These are phyloP conservation scores for Columba guinea DNA, from an alignment of 2,797 vertebrate genomes.

Conservation along the genomic window DNA sequence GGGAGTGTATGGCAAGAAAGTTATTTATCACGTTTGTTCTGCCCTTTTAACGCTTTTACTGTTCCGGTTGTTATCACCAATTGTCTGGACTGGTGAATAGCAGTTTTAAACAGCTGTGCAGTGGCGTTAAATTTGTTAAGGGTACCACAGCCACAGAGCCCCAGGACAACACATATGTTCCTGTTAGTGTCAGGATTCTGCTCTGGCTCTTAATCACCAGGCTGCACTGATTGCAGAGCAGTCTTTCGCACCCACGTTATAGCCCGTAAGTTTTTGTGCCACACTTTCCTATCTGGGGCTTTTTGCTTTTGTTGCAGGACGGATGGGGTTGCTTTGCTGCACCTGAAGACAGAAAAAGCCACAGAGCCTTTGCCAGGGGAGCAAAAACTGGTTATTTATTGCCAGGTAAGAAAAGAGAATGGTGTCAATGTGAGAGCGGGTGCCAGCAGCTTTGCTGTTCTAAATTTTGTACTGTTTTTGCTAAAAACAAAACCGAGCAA, in stretches of 20 bases:
- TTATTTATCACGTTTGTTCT: slow-evolving; percentile 20
- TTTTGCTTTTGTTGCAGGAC: slow-evolving; percentile 4
- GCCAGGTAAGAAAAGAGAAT: neutral
- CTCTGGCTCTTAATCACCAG: slow-evolving; percentile 17
- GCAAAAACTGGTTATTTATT: neutral
- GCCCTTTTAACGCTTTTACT: neutral
- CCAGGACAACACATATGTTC: slow-evolving; percentile 20
- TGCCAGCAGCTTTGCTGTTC: neutral
- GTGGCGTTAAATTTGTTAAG: neutral
- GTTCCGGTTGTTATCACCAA: neutral
- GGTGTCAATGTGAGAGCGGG: neutral
- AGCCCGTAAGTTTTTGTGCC: neutral
- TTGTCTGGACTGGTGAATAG: slow-evolving; percentile 17
- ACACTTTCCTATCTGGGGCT: neutral
- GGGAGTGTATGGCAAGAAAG: neutral
- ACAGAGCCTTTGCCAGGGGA: neutral
- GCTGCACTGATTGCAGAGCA: neutral
- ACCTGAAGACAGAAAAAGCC: neutral
- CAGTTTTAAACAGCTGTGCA: slow-evolving; percentile 53
- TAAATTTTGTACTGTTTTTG: neutral
- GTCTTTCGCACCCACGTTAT: neutral
- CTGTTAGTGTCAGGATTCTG: neutral
- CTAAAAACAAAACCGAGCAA: neutral
- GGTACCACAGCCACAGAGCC: slow-evolving; percentile 3
- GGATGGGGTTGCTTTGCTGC: neutral